Percentiles rank a stretch among this genome's conserved stretches.
Evolutionary conservation across 2,888 invertebrate species (phyloP).

Genomic region (Pristionchus mayeri): DNA sequence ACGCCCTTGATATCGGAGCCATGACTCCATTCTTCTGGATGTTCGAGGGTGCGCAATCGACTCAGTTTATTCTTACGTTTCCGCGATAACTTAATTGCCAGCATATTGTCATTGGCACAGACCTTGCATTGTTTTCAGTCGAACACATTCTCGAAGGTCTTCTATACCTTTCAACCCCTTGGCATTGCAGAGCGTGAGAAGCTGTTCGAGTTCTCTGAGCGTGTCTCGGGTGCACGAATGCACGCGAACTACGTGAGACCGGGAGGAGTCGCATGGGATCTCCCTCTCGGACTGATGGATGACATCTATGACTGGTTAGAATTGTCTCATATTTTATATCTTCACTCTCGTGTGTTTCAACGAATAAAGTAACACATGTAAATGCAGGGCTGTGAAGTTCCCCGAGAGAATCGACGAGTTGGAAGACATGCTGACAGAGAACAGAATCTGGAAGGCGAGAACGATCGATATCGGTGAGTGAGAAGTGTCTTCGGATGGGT

Average conservation of each 20-base stretch:
- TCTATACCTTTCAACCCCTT: not conserved
- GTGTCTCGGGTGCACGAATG: constrained; percentile 98
- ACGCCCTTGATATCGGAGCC: constrained; percentile 96
- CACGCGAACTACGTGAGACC: constrained; percentile 98
- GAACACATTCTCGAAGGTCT: not conserved
- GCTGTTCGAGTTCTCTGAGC: constrained; percentile 98
- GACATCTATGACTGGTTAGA: constrained; percentile 92
- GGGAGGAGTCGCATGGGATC: constrained; percentile 92
- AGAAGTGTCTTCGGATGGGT: not conserved
- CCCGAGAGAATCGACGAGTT: constrained; percentile 93
- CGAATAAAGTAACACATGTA: not conserved
- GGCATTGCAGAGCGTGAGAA: constrained; percentile 78
- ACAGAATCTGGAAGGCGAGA: constrained; percentile 93
- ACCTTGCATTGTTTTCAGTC: too few species aligned
- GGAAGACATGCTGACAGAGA: constrained; percentile 92
- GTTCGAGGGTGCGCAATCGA: constrained; percentile 84
- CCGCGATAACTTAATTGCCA: too few species aligned
- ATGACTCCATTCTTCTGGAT: constrained; percentile 99
- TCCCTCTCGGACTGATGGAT: constrained; percentile 95
- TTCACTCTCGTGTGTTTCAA: not conserved
- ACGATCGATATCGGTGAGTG: constrained; percentile 85
- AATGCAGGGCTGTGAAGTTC: constrained; percentile 81
- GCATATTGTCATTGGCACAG: too few species aligned
- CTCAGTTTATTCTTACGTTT: too few species aligned
- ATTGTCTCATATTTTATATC: too few species aligned